These are phyloP conservation scores for Climacteris rufus DNA, from an alignment of 2,113 vertebrate species.

Conservation along the genomic window DNA sequence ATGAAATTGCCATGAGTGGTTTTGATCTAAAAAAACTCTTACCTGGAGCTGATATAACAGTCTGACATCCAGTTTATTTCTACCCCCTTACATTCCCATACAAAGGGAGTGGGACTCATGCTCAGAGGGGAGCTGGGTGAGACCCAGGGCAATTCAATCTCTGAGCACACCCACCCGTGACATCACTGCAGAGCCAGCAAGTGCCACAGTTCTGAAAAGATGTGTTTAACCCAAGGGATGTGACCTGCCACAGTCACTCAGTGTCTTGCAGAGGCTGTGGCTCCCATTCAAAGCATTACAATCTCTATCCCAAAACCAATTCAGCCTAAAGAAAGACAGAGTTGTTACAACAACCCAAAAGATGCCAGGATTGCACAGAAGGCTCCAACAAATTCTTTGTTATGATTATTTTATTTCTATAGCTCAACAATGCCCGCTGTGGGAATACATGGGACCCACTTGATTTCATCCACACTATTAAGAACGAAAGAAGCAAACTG, in stretches of 20 bases:
- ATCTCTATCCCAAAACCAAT: not conserved
- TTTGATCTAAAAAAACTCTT: not conserved
- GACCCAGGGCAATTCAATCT: not conserved
- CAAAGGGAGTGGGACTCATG: not conserved
- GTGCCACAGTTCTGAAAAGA: not conserved
- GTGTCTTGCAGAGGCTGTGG: not conserved
- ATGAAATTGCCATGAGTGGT: not conserved
- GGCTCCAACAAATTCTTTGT: not conserved
- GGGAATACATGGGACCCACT: not conserved
- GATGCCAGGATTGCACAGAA: slow-evolving; percentile 12
- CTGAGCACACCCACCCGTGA: not conserved
- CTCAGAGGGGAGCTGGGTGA: not conserved
- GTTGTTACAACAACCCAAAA: not conserved
- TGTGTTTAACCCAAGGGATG: not conserved
- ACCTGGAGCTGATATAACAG: not conserved
- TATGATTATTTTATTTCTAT: not conserved
- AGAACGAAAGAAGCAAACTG: not conserved
- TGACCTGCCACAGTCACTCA: not conserved
- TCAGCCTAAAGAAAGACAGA: slow-evolving; percentile 15
- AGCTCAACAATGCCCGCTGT: not conserved
- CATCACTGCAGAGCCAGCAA: not conserved
- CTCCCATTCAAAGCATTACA: slow-evolving; percentile 6
- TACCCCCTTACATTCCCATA: not conserved
- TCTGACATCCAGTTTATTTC: not conserved
- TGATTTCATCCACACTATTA: not conserved